Evolutionary conservation across 2,797 vertebrate species (phyloP).

Genomic region (Scolopax bukidnonensis): DNA sequence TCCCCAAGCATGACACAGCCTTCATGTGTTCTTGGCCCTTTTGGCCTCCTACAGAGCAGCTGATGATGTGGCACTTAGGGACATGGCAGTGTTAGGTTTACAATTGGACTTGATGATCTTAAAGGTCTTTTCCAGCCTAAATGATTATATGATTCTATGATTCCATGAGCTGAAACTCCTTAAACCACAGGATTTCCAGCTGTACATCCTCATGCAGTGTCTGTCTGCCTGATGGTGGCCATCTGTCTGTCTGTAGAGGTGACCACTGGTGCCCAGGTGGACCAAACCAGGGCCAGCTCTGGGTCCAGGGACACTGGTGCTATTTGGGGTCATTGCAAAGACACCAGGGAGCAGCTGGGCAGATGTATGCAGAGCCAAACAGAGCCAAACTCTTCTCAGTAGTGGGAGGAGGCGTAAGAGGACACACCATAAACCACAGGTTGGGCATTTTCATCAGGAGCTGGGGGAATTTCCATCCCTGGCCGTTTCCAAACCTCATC

Average conservation of each 20-base stretch:
- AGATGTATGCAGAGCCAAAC: not conserved
- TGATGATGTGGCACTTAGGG: not conserved
- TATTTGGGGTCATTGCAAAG: not conserved
- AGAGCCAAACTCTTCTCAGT: not conserved
- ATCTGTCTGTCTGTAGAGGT: not conserved
- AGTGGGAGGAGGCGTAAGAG: not conserved
- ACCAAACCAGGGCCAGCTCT: not conserved
- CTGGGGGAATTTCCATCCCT: not conserved
- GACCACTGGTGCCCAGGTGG: not conserved
- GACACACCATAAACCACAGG: not conserved
- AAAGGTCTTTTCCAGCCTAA: not conserved
- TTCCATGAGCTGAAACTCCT: not conserved
- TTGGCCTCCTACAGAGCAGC: not conserved
- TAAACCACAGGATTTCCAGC: not conserved
- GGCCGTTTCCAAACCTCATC: not conserved
- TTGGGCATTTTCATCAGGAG: not conserved
- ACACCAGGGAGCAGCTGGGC: not conserved
- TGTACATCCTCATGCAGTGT: fast-evolving
- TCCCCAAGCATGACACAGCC: not conserved
- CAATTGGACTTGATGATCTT: not conserved
- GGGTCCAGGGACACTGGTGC: not conserved
- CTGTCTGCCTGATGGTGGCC: not conserved
- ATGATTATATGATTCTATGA: not conserved
- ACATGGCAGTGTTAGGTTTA: not conserved
- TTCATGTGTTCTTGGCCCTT: fast-evolving